Evolutionary conservation across 2,113 vertebrate species (phyloP).

Genomic region (Heterochromis multidens): DNA sequence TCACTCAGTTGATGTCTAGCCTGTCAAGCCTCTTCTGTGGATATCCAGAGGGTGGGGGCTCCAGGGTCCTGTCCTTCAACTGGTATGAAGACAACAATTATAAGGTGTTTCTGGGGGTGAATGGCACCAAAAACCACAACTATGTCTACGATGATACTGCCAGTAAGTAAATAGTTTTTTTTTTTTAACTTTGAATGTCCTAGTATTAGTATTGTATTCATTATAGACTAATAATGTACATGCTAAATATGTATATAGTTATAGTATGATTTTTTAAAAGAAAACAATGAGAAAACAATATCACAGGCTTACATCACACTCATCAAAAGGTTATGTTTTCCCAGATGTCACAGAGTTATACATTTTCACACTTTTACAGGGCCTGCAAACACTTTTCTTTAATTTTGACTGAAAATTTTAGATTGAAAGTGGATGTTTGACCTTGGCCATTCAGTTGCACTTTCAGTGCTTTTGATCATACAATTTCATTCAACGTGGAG

Average conservation of each 20-base stretch:
- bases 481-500: not conserved
- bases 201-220: not conserved
- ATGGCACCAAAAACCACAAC: slow-evolving; percentile 80
- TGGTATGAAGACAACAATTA: slow-evolving; percentile 99
- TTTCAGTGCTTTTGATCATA: not conserved
- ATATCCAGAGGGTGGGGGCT: slow-evolving; percentile 87
- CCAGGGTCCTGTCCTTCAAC: slow-evolving; percentile 92
- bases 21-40: slow-evolving; percentile 90
- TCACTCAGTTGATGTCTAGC: slow-evolving; percentile 76
- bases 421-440: not conserved
- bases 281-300: not conserved
- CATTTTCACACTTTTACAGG: not conserved
- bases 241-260: not conserved
- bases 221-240: not conserved
- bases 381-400: not conserved
- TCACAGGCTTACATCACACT: not conserved
- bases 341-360: not conserved
- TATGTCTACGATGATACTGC: slow-evolving; percentile 84
- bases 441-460: not conserved
- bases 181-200: not conserved
- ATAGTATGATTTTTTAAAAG: not conserved
- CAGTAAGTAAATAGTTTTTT: slow-evolving; percentile 80
- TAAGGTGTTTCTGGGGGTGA: slow-evolving; percentile 93
- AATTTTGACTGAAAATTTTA: not conserved
- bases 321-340: not conserved